Conservation (phyloP, 1,140 invertebrate species). For the Zaprionus ghesquierei region DNA sequence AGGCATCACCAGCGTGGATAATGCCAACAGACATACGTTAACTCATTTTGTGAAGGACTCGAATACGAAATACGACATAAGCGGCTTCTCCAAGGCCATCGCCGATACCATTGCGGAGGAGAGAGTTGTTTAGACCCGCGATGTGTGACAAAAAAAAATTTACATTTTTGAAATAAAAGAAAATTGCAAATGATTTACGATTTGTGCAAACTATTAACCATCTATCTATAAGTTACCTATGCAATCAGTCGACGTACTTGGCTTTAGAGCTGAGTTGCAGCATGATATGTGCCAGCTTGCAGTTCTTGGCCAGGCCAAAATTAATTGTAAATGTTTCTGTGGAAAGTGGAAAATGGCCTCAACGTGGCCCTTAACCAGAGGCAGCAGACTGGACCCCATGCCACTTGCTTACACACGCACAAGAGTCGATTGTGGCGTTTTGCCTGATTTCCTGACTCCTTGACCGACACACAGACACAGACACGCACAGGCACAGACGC, state of each 20-base stretch:
- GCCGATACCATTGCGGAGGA: background rate
- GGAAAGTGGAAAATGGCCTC: too few relatives aligned
- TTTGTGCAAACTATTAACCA: too few relatives aligned
- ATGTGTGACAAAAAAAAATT: background rate
- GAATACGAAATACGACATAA: background rate
- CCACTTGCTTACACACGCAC: background rate
- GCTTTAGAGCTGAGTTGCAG: background rate
- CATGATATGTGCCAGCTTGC: constrained; percentile 30
- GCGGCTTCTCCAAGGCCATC: background rate
- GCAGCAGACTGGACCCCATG: background rate
- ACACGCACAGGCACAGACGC: background rate
- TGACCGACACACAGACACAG: background rate
- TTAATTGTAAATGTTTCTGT: constrained; percentile 11
- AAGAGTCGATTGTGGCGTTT: background rate
- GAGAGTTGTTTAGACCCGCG: background rate
- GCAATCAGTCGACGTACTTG: too few relatives aligned
- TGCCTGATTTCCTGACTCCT: background rate
- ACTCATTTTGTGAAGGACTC: background rate
- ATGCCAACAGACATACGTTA: background rate
- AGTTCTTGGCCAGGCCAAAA: constrained; percentile 14
- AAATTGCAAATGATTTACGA: background rate
- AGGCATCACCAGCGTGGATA: background rate
- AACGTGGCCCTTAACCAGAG: too few relatives aligned
- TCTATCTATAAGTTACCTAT: too few relatives aligned
- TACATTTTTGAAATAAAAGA: background rate